These are phyloP conservation scores for Neodon shergylaensis DNA, from an alignment of 2,113 vertebrate species.

Conservation along the genomic window DNA sequence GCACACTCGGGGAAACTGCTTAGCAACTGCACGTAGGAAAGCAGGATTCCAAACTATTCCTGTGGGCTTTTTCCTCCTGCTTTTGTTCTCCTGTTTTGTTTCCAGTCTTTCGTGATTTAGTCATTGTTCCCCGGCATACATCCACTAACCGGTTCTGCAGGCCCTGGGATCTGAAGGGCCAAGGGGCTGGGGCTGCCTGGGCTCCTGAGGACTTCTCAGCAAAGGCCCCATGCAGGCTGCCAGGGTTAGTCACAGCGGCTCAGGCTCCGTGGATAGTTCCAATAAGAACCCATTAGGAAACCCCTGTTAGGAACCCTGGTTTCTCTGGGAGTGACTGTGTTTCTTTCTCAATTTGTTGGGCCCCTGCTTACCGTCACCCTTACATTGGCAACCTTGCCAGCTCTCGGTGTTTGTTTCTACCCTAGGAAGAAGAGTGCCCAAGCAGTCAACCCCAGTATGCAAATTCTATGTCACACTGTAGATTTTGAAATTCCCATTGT, in stretches of 20 bases:
- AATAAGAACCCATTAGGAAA: neutral
- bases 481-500: slow-evolving; percentile 53
- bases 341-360: neutral
- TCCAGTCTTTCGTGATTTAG: slow-evolving; percentile 51
- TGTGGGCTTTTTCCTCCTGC: slow-evolving; percentile 11
- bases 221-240: neutral
- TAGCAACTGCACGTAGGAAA: slow-evolving; percentile 75
- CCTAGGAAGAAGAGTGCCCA: neutral
- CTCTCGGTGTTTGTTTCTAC: fast-evolving
- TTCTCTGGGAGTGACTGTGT: neutral
- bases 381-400: neutral
- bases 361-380: neutral
- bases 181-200: neutral
- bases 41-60: slow-evolving; percentile 33
- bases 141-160: slow-evolving; percentile 64
- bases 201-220: neutral
- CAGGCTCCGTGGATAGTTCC: neutral
- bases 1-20: slow-evolving; percentile 41
- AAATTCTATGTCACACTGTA: neutral
- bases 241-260: neutral
- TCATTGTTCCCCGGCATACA: slow-evolving; percentile 39
- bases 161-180: neutral
- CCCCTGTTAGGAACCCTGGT: neutral
- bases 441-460: neutral
- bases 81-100: slow-evolving; percentile 73